phyloP scores from a whole-genome alignment of 2,113 vertebrate species.

The Oncorhynchus clarkii region DNA sequence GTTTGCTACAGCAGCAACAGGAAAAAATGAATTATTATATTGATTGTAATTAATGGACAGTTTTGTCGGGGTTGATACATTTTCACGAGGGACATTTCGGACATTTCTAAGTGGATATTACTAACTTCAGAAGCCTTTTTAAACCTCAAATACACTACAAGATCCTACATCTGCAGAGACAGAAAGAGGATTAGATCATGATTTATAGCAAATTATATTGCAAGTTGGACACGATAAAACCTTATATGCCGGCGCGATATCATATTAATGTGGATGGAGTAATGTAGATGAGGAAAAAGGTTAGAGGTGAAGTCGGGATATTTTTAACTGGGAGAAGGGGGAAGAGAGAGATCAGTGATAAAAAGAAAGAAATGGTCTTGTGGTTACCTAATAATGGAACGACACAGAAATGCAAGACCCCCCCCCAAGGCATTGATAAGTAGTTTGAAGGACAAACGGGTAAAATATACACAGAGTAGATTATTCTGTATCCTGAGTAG shows the following conservation, averaged over 20 bases:
- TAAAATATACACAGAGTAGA: not conserved
- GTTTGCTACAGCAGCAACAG: too few species aligned
- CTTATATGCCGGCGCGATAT: conserved; percentile 41
- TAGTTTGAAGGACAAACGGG: not conserved
- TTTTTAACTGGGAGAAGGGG: conserved; percentile 50
- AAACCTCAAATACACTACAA: too few species aligned
- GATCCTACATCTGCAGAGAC: not conserved
- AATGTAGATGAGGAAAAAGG: conserved; percentile 40
- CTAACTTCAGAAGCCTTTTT: too few species aligned
- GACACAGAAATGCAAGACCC: not conserved
- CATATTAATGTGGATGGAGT: conserved; percentile 38
- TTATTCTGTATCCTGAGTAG: not conserved
- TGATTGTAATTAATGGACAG: too few species aligned
- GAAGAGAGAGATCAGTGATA: not conserved
- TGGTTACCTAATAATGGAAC: not conserved
- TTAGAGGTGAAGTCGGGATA: conserved; percentile 52
- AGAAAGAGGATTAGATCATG: conserved; percentile 41
- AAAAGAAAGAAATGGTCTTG: not conserved
- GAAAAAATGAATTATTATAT: too few species aligned
- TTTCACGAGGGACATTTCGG: too few species aligned
- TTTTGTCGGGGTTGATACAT: too few species aligned
- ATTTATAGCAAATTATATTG: conserved; percentile 39
- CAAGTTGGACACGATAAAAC: conserved; percentile 33
- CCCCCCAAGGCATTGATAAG: not conserved
- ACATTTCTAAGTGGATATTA: too few species aligned